Base-by-base conservation (phyloP, 2,888 invertebrate genomes). In the Cryptocheilus praepositus region DNA sequence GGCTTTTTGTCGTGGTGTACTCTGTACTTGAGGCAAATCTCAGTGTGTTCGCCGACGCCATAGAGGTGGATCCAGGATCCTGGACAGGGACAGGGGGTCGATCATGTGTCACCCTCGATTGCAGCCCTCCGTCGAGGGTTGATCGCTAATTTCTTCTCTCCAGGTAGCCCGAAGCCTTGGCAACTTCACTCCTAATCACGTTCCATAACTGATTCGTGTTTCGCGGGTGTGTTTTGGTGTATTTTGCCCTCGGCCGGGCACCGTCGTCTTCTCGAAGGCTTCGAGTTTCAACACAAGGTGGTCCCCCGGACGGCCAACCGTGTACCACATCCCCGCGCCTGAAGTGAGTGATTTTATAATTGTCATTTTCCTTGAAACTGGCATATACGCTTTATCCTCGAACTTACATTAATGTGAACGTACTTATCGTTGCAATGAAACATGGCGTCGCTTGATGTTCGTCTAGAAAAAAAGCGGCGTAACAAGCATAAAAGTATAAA, bases 271-370 rank as follows among this genome's bases (percentile, higher is more conserved):
- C 64, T 53, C 36, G 53, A 70, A 64, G 61, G 64, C 67, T 64
- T 51, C 66, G 55, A 46, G 61, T 59, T 61, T 69, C 69, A 56
- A 60, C 62, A 46, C 57, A 64, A 71, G 52, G 61, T 76, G 78
- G 76, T 76, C 71, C 70, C 68, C 59, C 45, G 51, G 62, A 76
- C 80, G 81, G 71, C 73, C 66, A 77, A 69, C 79, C 80, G 82
- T 81, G 80, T 78, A 76, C 76, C 81, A 82, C 74, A 75, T 75
- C 66, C 74, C 73, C 76, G 80, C 79, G 74, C 71, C 79, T 67
- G 77, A 82, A 80, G 82, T 82, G 79, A 82, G 82, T 82, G 63
- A 45, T 19, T 49, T 18, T 11, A 13, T 13, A 49, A 7, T 7
- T 36, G 11, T 11, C 11, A 7, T 11, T 5, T 11, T 36, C 11